Evolutionary conservation across 2,113 vertebrate species (phyloP).

Genomic region (Ochotona princeps): DNA sequence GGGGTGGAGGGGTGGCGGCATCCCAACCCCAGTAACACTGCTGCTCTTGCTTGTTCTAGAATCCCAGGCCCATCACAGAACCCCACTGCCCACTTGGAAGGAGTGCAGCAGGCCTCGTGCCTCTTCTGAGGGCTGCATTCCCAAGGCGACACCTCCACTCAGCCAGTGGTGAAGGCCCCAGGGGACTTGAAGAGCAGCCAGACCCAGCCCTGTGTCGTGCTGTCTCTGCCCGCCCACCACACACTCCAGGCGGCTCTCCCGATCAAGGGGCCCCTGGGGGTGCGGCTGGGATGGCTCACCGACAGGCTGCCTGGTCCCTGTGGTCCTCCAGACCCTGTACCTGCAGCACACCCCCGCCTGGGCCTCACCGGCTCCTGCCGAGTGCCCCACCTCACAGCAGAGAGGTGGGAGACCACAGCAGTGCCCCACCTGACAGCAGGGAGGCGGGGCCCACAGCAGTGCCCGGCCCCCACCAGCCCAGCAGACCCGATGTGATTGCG

Average conservation of each 20-base stretch:
- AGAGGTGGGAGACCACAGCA: too few species aligned
- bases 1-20: too few species aligned
- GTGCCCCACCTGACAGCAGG: too few species aligned
- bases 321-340: background rate
- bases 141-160: background rate
- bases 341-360: too few species aligned
- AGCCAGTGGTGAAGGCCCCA: background rate
- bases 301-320: background rate
- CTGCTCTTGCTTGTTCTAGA: background rate
- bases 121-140: background rate
- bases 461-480: too few species aligned
- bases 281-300: accelerated
- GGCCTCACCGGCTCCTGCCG: too few species aligned
- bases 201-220: background rate
- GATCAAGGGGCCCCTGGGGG: background rate
- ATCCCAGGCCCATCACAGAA: background rate
- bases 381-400: too few species aligned
- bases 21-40: too few species aligned
- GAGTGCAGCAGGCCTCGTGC: background rate
- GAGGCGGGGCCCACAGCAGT: too few species aligned
- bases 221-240: accelerated
- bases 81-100: background rate
- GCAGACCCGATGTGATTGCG: too few species aligned
- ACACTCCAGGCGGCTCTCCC: constrained; percentile 34
- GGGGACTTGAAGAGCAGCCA: background rate